phyloP scores from a whole-genome alignment of 2,113 vertebrate genomes.

The Pterophyllum scalare region DNA sequence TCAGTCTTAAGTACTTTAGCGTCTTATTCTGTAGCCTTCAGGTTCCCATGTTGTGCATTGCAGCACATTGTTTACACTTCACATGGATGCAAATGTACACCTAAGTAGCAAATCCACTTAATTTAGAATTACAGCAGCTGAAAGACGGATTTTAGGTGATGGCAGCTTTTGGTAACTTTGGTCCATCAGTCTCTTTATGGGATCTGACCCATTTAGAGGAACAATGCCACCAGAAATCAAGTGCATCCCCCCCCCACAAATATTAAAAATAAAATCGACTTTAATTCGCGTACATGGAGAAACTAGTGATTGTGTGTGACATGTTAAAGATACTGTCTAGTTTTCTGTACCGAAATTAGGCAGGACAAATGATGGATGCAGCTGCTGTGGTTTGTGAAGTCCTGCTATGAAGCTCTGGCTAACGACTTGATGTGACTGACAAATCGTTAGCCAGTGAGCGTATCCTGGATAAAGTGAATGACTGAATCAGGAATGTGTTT shows the following conservation, averaged over 20 bases:
- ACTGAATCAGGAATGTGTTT: neutral
- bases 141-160: neutral
- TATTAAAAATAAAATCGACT: neutral
- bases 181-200: conserved; percentile 6
- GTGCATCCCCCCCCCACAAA: neutral
- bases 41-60: conserved; percentile 44
- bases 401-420: neutral
- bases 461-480: neutral
- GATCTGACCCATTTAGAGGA: neutral
- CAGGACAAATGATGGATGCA: neutral
- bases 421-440: too few relatives aligned
- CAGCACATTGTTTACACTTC: conserved; percentile 26
- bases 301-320: too few relatives aligned
- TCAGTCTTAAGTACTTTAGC: conserved; percentile 57
- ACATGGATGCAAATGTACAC: conserved; percentile 34
- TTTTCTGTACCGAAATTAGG: neutral
- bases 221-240: neutral
- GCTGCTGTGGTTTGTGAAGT: neutral
- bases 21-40: conserved; percentile 54
- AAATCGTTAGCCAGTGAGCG: neutral
- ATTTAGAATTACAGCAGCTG: neutral
- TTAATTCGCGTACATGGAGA: neutral
- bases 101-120: conserved; percentile 31
- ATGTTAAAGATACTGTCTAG: neutral
- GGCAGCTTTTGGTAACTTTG: neutral